A percentile compares a stretch with the other conserved stretches of the same genome.
These are phyloP conservation scores for Griposia aprilina DNA, from an alignment of 2,888 invertebrate genomes.

Conservation along the genomic window DNA sequence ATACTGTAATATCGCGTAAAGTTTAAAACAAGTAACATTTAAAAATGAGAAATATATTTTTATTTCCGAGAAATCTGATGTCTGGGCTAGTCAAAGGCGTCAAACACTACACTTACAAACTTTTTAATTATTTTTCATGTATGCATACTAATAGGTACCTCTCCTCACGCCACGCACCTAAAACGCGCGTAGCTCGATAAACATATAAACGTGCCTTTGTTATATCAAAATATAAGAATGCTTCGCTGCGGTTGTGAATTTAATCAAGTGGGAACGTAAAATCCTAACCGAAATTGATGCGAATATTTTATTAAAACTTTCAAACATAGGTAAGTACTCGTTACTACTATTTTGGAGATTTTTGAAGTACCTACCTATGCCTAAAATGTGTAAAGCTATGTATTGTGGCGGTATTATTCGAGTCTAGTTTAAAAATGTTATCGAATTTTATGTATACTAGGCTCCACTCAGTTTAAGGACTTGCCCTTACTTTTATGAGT, in stretches of 20 bases:
- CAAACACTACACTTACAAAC: background rate
- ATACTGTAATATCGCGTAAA: background rate
- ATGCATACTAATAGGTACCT: background rate
- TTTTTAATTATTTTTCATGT: background rate
- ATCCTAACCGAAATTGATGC: slow-evolving; percentile 35
- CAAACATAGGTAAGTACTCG: background rate
- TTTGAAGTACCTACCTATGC: slow-evolving; percentile 22
- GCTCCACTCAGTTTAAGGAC: background rate
- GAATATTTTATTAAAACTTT: slow-evolving; percentile 41
- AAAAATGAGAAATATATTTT: background rate
- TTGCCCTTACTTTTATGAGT: background rate
- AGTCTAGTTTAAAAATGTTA: background rate
- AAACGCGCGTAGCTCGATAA: slow-evolving; percentile 1
- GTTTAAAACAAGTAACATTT: background rate
- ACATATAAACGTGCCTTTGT: slow-evolving; percentile 22
- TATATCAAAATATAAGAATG: slow-evolving; percentile 47
- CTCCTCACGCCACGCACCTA: background rate
- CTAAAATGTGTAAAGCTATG: background rate
- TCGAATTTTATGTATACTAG: background rate
- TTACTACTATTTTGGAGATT: slow-evolving; percentile 4
- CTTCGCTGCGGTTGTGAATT: slow-evolving; percentile 50
- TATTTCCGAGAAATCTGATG: too few relatives aligned
- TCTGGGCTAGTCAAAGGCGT: background rate
- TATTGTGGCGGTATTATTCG: background rate
- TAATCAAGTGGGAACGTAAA: slow-evolving; percentile 54